Base-by-base conservation (phyloP, 2,113 vertebrate species). In the Hemiprocne comata region DNA sequence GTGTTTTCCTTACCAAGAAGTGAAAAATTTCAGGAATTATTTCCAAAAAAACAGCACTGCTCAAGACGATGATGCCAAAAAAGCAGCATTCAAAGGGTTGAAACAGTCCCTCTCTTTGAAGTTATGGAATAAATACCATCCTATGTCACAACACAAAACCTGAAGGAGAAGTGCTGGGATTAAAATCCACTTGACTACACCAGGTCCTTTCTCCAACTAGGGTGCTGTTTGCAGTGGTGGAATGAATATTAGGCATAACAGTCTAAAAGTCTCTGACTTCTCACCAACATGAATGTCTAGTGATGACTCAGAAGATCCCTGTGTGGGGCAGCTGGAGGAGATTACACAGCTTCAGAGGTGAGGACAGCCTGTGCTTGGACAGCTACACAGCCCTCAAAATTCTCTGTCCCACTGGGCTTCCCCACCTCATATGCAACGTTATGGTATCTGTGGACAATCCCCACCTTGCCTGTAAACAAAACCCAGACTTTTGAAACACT, bases 361-460 rank as follows among this genome's bases (percentile, higher is more conserved):
- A 82, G 33, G 19, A n/a, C 40, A 85, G 6, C 5, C 5, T 51
- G 3, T 33, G 9, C 80, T 25, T 77, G 77, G 64, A 18, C 13
- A 61, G 14, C 10, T 66, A 19, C 0, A 2, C 1, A 3, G 1
- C 19, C 15, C 26, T 65, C 29, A 2, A 62, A 74, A 57, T 66
- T 57, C 8, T 70, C 10, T 16, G 19, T 79, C 21, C 21, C 21
- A 3, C 9, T 40, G 16, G 13, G 8, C 36, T 71, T 87, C n/a
- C n/a, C n/a, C n/a, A n/a, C n/a, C n/a, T n/a, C n/a, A n/a, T 46
- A 33, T 6, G 9, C 14, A 21, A 19, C 17, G n/a, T 29, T 50
- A 29, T 13, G 2, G 5, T 2, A 2, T 25, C 36, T 75, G 19
- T 34, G 20, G 61, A 17, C 6, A 67, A 23, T 53, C 26, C 25